Evolutionary conservation across 1,140 invertebrate genomes (phyloP), one percentile per base, ranked within the genome.

Genomic region (Sweltsa coloradensis): DNA sequence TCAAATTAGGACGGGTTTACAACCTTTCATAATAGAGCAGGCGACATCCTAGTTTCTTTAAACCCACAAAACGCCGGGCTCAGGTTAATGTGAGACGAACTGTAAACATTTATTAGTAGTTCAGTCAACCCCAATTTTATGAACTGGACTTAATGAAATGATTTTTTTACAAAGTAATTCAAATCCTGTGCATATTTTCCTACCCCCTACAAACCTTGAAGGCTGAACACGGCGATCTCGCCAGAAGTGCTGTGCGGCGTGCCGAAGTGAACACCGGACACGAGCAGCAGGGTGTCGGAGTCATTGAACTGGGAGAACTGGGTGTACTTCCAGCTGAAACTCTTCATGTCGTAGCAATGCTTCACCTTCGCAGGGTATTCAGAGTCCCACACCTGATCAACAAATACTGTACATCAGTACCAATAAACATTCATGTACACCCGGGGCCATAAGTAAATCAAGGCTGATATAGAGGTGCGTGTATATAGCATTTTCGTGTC

Each of bases 291-390:
- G 1, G 83, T 88, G 67, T 92, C 87, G 5, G 76, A 76, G 51
- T 80, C 76, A 69, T 91, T 91, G 56, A 91, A 92, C 62, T 90
- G 83, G 2, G 85, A 89, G 61, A 81, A 91, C 63, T 91, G 88
- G 0, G 88, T 90, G 51, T 89, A 90, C 60, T 89, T 88, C 89
- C 89, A 92, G 49, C 75, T 79, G 55, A 87, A 88, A 14, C 67
- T 65, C 60, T 85, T 88, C 88, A 91, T 90, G 56, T 90, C 81
- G 51, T 78, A 70, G 52, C 75, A 72, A 63, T 85, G 83, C 59
- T 82, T 81, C 45, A 88, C 69, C 39, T 60, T 70, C 5, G 76
- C 76, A 24, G 86, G 86, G 69, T 85, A 79, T 34, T 64, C 66
- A 37, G 81, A 75, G 54, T 81, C 76, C 86, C 86, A 90, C 11